Percentiles rank a stretch among this genome's conserved stretches.
phyloP scores from a whole-genome alignment of 23 tunicate genomes.

The Clavelina lepadiformis region DNA sequence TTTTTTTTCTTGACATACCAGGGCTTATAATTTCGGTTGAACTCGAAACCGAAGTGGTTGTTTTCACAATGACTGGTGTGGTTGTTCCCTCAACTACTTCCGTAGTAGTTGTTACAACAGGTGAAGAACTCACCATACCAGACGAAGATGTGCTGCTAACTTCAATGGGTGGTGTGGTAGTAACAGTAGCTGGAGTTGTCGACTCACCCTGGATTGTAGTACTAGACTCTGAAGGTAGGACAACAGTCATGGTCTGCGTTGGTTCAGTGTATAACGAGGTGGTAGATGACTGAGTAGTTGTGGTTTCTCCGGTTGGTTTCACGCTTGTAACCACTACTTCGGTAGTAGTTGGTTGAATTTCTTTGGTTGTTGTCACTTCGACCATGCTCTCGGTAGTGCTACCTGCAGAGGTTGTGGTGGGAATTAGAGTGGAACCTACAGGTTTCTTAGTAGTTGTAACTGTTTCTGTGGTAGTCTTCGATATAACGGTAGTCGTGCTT shows the following conservation, averaged over 20 bases:
- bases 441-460: constrained; percentile 34
- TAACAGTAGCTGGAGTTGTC: too few relatives aligned
- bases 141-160: too few relatives aligned
- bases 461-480: constrained; percentile 13
- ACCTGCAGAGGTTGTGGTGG: constrained; percentile 8
- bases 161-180: too few relatives aligned
- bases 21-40: constrained; percentile 25
- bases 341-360: constrained; percentile 36
- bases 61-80: too few relatives aligned
- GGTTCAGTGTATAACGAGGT: constrained; percentile 26
- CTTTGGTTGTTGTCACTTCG: constrained; percentile 36
- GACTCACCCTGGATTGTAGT: too few relatives aligned
- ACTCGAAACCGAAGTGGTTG: constrained; percentile 17
- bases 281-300: constrained; percentile 5
- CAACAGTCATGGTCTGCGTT: too few relatives aligned
- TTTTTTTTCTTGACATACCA: too few relatives aligned
- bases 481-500: constrained; percentile 29
- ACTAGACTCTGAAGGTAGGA: too few relatives aligned
- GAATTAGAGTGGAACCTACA: constrained; percentile 20
- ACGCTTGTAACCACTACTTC: constrained; percentile 16
- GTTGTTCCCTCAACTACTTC: too few relatives aligned
- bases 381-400: neutral
- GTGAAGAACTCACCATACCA: too few relatives aligned
- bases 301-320: constrained; percentile 21
- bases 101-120: too few relatives aligned